Evolutionary conservation across 2,888 invertebrate species (phyloP).

Genomic region (Heliconius erato): DNA sequence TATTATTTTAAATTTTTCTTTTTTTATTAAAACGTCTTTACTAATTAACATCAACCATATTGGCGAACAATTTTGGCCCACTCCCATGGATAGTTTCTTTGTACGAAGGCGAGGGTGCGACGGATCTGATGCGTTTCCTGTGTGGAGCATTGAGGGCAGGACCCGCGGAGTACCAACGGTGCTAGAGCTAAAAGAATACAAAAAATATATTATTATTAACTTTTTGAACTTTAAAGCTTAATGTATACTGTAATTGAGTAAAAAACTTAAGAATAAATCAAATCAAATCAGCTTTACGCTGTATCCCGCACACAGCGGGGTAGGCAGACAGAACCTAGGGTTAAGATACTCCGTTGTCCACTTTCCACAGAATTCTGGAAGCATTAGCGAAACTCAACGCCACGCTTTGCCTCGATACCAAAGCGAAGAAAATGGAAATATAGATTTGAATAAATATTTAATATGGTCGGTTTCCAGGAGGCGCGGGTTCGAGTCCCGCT

Average conservation of each 20-base stretch:
- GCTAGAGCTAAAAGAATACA: slow-evolving; percentile 86
- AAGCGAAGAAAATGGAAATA: no score
- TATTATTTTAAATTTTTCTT: no score
- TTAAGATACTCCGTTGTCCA: no score
- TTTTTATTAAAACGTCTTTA: neutral
- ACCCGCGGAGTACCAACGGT: slow-evolving; percentile 90
- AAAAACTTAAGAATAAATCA: neutral
- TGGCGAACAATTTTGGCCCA: slow-evolving; percentile 90
- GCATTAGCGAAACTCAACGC: no score
- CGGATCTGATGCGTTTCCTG: slow-evolving; percentile 90
- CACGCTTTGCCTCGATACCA: no score
- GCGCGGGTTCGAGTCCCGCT: no score
- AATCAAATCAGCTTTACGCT: no score
- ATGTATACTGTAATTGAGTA: neutral
- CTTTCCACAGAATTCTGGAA: no score
- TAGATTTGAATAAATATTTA: no score
- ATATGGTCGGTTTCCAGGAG: no score
- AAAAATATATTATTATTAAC: neutral
- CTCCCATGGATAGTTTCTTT: slow-evolving; percentile 91
- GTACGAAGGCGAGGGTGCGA: slow-evolving; percentile 90
- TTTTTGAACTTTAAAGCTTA: neutral
- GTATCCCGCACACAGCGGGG: no score
- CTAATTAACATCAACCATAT: slow-evolving; percentile 74
- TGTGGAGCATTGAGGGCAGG: slow-evolving; percentile 89
- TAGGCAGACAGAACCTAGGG: no score